phyloP scores from a whole-genome alignment of 2,797 vertebrate species.

The Darevskia nairensis region DNA sequence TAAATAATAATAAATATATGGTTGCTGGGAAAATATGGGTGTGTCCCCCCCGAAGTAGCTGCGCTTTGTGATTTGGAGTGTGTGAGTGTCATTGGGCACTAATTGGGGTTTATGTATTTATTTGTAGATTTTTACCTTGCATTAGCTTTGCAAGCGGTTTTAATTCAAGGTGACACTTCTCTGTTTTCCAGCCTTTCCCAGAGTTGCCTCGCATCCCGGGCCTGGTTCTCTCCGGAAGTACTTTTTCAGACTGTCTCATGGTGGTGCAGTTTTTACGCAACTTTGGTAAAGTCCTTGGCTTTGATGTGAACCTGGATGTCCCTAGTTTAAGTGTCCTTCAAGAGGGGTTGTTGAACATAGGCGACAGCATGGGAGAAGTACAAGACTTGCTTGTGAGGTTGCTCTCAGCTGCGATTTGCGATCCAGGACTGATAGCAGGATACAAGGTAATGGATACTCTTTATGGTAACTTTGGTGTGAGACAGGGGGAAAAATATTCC shows the following conservation, averaged over 20 bases:
- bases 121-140: too few relatives aligned
- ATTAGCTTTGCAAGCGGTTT: neutral
- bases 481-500: fast-evolving
- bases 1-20: too few relatives aligned
- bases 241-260: slow-evolving; percentile 94
- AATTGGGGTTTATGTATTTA: neutral
- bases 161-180: neutral
- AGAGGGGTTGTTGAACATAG: slow-evolving; percentile 90
- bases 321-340: slow-evolving; percentile 88
- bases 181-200: slow-evolving; percentile 86
- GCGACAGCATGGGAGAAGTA: slow-evolving; percentile 85
- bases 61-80: neutral
- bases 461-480: neutral
- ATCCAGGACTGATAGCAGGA: slow-evolving; percentile 91
- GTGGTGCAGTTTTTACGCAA: slow-evolving; percentile 93
- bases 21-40: neutral
- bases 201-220: slow-evolving; percentile 89
- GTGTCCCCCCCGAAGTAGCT: neutral
- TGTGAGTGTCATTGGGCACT: neutral
- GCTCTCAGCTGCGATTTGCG: slow-evolving; percentile 89
- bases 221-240: slow-evolving; percentile 86
- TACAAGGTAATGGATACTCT: slow-evolving; percentile 83
- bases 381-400: slow-evolving; percentile 92
- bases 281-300: slow-evolving; percentile 93
- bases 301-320: slow-evolving; percentile 84